These are phyloP conservation scores for Neodon shergylaensis DNA, from an alignment of 2,113 vertebrate species.

Conservation along the genomic window DNA sequence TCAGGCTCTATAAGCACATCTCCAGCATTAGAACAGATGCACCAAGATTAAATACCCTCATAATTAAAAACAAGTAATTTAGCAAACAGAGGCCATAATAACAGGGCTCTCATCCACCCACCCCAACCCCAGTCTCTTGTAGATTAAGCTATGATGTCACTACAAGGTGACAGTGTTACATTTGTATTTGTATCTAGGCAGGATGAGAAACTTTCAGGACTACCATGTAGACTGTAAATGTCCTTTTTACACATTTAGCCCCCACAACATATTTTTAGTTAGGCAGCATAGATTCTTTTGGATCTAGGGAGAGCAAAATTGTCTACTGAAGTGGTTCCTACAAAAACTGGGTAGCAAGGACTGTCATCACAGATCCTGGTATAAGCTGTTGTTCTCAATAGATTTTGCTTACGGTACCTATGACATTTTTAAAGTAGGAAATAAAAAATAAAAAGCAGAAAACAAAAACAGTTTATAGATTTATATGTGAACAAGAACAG, in stretches of 20 bases:
- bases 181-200: neutral
- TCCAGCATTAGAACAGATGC: neutral
- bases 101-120: neutral
- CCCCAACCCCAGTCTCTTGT: neutral
- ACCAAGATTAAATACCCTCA: neutral
- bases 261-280: slow-evolving; percentile 4
- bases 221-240: neutral
- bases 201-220: slow-evolving; percentile 10
- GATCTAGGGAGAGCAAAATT: neutral
- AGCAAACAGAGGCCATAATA: neutral
- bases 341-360: slow-evolving; percentile 1
- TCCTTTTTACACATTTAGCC: slow-evolving; percentile 46
- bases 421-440: neutral
- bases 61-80: slow-evolving; percentile 44
- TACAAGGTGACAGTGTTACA: neutral
- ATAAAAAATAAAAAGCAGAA: neutral
- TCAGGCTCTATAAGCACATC: neutral
- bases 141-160: neutral
- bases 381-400: neutral
- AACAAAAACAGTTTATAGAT: slow-evolving; percentile 21
- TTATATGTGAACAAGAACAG: neutral
- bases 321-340: neutral
- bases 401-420: neutral
- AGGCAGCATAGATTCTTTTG: neutral
- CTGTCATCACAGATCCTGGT: neutral